Base-by-base conservation (phyloP, 2,888 invertebrate genomes). In the Eupithecia insigniata region DNA sequence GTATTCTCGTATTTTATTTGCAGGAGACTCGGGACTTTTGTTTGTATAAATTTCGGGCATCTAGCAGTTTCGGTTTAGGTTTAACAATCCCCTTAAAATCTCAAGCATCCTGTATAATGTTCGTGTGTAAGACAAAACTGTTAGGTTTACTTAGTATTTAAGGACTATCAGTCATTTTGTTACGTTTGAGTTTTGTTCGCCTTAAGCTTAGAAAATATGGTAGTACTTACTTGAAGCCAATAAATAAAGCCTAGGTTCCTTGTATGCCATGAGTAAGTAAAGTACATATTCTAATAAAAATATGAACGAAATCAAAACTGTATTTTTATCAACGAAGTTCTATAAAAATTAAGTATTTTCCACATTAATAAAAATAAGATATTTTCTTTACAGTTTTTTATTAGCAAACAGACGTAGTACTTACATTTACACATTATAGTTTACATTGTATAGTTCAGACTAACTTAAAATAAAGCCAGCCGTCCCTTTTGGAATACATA, bases 321-420 rank as follows among this genome's bases (percentile, higher is more conserved):
- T 51, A 51, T 51, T 51, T 51, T n/a, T 51, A 22, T 51, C 22
- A 51, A 10, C 10, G 3, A 51, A 51, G 8, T 51, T 22, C 51
- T 22, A 12, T 12, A 51, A 8, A 46, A n/a, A 18, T n/a, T n/a
- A n/a, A 46, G n/a, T 46, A 4, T 46, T n/a, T n/a, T n/a, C n/a
- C 46, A 43, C 43, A 72, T n/a, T 18, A 72, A 69, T 30, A 12
- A 67, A 69, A 72, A 69, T 51, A 61, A 69, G n/a, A 30, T 39
- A 39, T 51, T 66, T 69, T 69, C 18, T 66, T 73, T 55, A 72
- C 75, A 69, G 70, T 77, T 82, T 69, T 88, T 88, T 85, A 87
- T 85, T 88, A 85, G 83, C 84, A 84, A 86, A 85, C 76, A 83
- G 80, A 79, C 75, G 14, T 81, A 84, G 55, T 82, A 84, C 79